Percentiles rank a stretch among this genome's conserved stretches.
Conservation (phyloP, 2,888 invertebrate species). For the Acleris literana region DNA sequence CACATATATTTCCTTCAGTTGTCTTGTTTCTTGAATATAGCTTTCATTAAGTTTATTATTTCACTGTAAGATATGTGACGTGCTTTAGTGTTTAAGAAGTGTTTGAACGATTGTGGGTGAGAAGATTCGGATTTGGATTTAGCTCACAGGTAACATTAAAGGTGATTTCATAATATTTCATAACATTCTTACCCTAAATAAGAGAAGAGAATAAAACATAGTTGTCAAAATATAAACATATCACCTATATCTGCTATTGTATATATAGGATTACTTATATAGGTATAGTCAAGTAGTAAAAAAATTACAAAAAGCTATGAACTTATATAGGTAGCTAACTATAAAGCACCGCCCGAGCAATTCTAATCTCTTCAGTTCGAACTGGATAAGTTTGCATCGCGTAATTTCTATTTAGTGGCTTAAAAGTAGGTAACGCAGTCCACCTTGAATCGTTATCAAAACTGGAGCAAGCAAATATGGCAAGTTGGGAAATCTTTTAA, state of each 20-base stretch:
- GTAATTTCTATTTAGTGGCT: no score
- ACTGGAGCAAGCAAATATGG: slow-evolving; percentile 56
- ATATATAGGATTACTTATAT: no score
- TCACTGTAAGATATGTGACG: slow-evolving; percentile 29
- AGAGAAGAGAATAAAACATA: no score
- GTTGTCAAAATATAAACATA: no score
- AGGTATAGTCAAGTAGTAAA: not conserved
- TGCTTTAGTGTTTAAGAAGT: slow-evolving; percentile 16
- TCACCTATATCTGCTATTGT: no score
- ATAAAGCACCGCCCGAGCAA: no score
- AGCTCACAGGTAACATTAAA: not conserved
- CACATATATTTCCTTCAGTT: slow-evolving; percentile 12
- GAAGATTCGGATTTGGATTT: slow-evolving; percentile 18
- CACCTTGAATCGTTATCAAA: slow-evolving; percentile 47
- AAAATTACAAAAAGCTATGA: no score
- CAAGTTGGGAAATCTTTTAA: slow-evolving; percentile 60
- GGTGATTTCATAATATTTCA: no score
- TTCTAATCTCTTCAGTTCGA: no score
- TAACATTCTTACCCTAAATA: not conserved
- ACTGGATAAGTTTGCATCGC: no score
- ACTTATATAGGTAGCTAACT: no score
- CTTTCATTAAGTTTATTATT: not conserved
- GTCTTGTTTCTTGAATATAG: not conserved
- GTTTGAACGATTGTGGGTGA: slow-evolving; percentile 31
- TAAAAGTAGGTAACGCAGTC: no score